Base-by-base conservation (phyloP, 2,797 vertebrate species). In the Catostomus latipinnis region DNA sequence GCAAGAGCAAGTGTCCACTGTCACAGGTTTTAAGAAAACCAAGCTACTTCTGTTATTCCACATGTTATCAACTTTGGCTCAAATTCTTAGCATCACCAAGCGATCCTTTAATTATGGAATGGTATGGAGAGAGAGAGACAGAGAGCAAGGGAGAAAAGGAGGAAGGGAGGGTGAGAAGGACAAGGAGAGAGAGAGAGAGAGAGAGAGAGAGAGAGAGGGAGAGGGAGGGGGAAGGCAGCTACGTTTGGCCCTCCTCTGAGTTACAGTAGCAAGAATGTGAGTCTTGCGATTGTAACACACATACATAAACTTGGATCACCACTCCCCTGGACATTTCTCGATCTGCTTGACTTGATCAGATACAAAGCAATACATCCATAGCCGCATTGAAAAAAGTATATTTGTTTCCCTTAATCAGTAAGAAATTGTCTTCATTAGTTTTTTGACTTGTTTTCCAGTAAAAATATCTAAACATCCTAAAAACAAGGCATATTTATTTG, bases 251-350 rank as follows among this genome's bases (percentile, higher is more conserved):
- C 80, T 85, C 84, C 78, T 79, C 85, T 82, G 77, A 77, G 83
- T 87, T 87, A 87, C 85, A 66, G 84, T 86, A 86, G 81, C 79
- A 80, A 52, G 77, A 88, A 88, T 88, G 83, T 6, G 45, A 81
- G 66, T 69, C 63, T 73, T 77, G 54, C 65, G 54, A 73, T 52
- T 43, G 43, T 14, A 63, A 49, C 56, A 61, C 43, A 81, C 67
- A 81, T 70, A 72, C 45, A 8, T 8, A 18, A 71, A 75, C 54
- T 76, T 70, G 16, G 61, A 34, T 34, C 61, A 34, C 71, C 66
- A 76, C 83, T 80, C 70, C 43, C 80, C 14, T 67, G 68, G 62
- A 57, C 80, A 49, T 45, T 61, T 58, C 48, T 77, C 46, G 43
- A 46, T 43, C 46, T 9, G 2, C 58, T 45, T 3, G 69, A 78